Percentiles rank a stretch among this genome's conserved stretches.
phyloP scores from a whole-genome alignment of 37 sponge, comb jelly and placozoan species.

The Diacarnus erythraeanus region DNA sequence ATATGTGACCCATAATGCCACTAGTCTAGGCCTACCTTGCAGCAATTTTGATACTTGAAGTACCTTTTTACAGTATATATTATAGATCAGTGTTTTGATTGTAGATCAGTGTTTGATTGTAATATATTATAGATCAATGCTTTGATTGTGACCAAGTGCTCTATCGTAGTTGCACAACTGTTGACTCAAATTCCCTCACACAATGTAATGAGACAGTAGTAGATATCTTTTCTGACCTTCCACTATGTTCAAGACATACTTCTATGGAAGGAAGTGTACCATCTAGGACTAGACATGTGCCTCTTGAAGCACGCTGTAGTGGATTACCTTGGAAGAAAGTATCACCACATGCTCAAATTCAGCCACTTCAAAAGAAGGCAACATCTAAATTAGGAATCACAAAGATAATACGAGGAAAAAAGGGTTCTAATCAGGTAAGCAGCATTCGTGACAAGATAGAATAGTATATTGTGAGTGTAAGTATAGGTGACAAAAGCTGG shows the following conservation, averaged over 20 bases:
- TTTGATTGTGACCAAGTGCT: conserved; percentile 22
- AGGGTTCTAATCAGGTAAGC: neutral
- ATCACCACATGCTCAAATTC: neutral
- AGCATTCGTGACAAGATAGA: too few relatives aligned
- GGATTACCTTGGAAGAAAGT: neutral
- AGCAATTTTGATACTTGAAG: too few relatives aligned
- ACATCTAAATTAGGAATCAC: neutral
- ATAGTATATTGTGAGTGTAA: too few relatives aligned
- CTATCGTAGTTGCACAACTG: conserved; percentile 22
- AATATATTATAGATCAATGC: conserved; percentile 26
- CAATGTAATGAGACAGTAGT: conserved; percentile 20
- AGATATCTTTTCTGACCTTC: conserved; percentile 28
- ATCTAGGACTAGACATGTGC: neutral
- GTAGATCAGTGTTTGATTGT: neutral
- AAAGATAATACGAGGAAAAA: neutral
- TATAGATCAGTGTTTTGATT: neutral
- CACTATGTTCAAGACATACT: conserved; percentile 1
- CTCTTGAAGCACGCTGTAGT: neutral
- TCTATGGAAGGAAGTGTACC: neutral
- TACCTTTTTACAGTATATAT: neutral
- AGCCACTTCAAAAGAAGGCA: neutral
- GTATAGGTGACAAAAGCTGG: neutral
- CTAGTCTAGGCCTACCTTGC: too few relatives aligned
- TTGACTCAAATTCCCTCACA: conserved; percentile 4
- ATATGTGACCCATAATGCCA: too few relatives aligned